Base-by-base conservation (phyloP, 2,113 vertebrate species). In the Zeus faber region DNA sequence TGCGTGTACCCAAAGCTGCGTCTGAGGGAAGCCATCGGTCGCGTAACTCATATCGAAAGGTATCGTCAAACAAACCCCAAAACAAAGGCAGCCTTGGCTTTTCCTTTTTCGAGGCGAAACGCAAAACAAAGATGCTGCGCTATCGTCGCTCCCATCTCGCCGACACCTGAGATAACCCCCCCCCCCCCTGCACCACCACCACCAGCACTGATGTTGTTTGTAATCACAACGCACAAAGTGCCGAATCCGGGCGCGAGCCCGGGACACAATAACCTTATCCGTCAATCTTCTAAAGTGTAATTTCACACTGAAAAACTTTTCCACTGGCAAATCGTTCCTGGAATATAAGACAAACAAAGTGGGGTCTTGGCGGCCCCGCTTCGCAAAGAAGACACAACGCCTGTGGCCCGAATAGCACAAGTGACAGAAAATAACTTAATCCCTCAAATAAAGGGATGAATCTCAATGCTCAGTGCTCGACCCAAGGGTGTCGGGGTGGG, bases 371-470 rank as follows among this genome's bases (percentile, higher is more conserved):
- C 41, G 49, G 62, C 65, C 83, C 85, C 67, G 74, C 65, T 84
- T 86, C 67, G 74, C 77, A 77, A 85, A 82, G n/a, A n/a, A n/a
- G n/a, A n/a, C n/a, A n/a, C 77, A 91, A 89, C 83, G 81, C 85
- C 81, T 66, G 56, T 82, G 70, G 79, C 83, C 85, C 73, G 82
- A 90, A 87, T 84, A 62, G 79, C 84, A 46, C 75, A 77, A 74
- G 71, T 80, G 73, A 82, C 60, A 84, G 76, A 80, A 85, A 83
- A 85, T 82, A 88, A 80, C 66, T 74, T 86, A 83, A 87, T 85
- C 81, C 81, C 77, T 59, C 48, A 80, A 89, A 87, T 86, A 82
- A 84, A 86, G 77, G 70, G 75, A 85, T 86, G 81, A 78, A 68
- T 84, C 75, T n/a, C n/a, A n/a, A n/a, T n/a, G n/a, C n/a, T n/a